phyloP scores from a whole-genome alignment of 2,888 invertebrate species.

The Graphium colonna region DNA sequence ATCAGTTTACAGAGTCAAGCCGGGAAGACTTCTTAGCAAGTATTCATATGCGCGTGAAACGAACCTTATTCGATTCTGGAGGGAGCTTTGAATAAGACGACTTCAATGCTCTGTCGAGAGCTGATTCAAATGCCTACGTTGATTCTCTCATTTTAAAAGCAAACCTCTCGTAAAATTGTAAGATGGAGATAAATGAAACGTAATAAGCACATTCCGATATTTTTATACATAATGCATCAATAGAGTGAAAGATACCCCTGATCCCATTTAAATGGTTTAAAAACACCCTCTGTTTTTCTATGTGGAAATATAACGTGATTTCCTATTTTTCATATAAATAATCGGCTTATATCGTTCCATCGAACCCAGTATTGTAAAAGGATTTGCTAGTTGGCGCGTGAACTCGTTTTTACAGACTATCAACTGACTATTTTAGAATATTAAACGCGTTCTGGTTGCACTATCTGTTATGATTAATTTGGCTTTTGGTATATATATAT shows the following conservation, averaged over 20 bases:
- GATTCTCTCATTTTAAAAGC: slow-evolving; percentile 46
- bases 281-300: slow-evolving; percentile 10
- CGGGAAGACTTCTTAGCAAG: slow-evolving; percentile 36
- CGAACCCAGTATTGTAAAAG: slow-evolving; percentile 63
- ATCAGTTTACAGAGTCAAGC: slow-evolving; percentile 47
- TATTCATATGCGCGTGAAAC: slow-evolving; percentile 51
- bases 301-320: slow-evolving; percentile 18
- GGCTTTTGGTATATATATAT: no score
- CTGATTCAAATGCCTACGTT: slow-evolving; percentile 46
- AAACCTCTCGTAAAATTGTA: slow-evolving; percentile 37
- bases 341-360: slow-evolving; percentile 70
- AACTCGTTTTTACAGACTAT: slow-evolving; percentile 61
- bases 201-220: slow-evolving; percentile 23
- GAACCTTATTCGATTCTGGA: slow-evolving; percentile 46
- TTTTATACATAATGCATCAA: slow-evolving; percentile 16
- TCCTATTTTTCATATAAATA: slow-evolving; percentile 56
- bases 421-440: slow-evolving; percentile 49
- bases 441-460: neutral
- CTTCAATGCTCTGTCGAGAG: slow-evolving; percentile 38
- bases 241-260: slow-evolving; percentile 10
- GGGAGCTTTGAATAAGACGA: slow-evolving; percentile 44
- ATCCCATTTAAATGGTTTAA: slow-evolving; percentile 15
- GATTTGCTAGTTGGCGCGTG: slow-evolving; percentile 66
- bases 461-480: neutral
- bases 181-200: slow-evolving; percentile 30